Base-by-base conservation (phyloP, 2,113 vertebrate species). In the Aldabrachelys gigantea region DNA sequence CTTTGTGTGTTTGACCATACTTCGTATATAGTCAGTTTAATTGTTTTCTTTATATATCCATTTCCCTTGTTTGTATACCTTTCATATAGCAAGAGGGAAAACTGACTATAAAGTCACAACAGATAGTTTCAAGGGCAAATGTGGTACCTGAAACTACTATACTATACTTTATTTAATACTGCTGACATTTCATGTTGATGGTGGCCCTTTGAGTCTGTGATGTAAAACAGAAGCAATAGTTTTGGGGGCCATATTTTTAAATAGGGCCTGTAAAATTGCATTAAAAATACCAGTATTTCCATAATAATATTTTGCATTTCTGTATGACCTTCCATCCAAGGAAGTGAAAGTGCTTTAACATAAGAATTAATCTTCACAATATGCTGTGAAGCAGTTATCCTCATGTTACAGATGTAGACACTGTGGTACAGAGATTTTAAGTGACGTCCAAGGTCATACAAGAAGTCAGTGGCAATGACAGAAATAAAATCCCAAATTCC, bases 141-240 rank as follows among this genome's bases (percentile, higher is more conserved):
- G 10, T 78, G 84, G 17, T 88, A 13, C 85, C 3, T 7, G 8
- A 47, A 27, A 78, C 78, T 24, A 83, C 10, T 85, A 59, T 44
- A 10, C 9, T 13, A 84, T 89, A 84, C 49, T 86, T 69, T 56
- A 10, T 5, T 19, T 8, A 72, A 72, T 22, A 22, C n/a, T 72
- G n/a, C 19, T 72, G 65, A 38, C n/a, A 38, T 72, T 72, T 22
- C 65, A 72, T 50, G 4, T 14, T 91, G 52, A 89, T 88, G 27
- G 24, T 0, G 0, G 53, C 14, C 35, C 86, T 83, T 78, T 12
- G 21, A 76, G 3, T 1, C 0, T 52, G 50, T 53, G 92, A 84
- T 4, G 5, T 49, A 86, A 86, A 81, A 19, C 1, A 81, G 27
- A 47, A 90, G 56, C 84, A 80, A 3, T 0, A n/a, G 25, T 25